Evolutionary conservation across 2,888 invertebrate species (phyloP).

Genomic region (Tiliacea citrago): DNA sequence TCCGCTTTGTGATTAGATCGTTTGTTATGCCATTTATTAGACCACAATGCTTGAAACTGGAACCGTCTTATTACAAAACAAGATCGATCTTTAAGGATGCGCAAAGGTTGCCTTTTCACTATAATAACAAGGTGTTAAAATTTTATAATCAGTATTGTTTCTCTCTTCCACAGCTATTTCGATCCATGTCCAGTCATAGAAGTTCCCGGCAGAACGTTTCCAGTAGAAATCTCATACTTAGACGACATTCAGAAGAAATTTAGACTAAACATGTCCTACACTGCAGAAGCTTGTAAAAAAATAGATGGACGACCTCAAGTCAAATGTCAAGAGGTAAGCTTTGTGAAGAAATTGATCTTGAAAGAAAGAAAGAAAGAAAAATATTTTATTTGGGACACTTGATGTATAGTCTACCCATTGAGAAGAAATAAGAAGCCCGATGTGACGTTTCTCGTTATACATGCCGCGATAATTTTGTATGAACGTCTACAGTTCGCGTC

Average conservation of each 20-base stretch:
- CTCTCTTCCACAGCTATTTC: conserved; percentile 79
- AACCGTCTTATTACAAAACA: no score
- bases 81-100: no score
- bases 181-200: conserved; percentile 85
- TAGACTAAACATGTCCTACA: conserved; percentile 71
- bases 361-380: no score
- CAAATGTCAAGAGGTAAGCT: conserved; percentile 86
- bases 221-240: conserved; percentile 91
- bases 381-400: no score
- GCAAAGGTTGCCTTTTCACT: not conserved
- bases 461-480: no score
- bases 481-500: no score
- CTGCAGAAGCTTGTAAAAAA: conserved; percentile 78
- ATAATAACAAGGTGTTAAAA: not conserved
- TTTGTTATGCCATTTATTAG: no score
- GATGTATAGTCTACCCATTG: no score
- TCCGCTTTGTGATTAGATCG: no score
- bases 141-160: not conserved
- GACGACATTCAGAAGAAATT: conserved; percentile 86
- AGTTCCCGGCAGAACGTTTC: conserved; percentile 91
- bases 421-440: no score
- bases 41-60: no score
- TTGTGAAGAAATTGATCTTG: not conserved
- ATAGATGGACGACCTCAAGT: conserved; percentile 82
- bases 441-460: no score